Evolutionary conservation across 2,797 vertebrate species (phyloP).

Genomic region (Cuculus canorus): DNA sequence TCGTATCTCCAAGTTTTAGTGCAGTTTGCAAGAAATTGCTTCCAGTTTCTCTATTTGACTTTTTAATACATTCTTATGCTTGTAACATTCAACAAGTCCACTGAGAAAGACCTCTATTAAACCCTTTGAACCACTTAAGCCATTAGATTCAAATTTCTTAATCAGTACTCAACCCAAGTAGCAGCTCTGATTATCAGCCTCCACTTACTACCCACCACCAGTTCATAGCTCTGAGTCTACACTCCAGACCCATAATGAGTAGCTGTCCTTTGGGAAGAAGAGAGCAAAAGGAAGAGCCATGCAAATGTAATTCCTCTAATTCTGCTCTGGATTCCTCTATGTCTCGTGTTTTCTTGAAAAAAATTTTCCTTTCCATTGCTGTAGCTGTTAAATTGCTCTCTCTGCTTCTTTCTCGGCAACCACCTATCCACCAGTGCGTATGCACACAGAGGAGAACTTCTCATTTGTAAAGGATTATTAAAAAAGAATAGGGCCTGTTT

Average conservation of each 20-base stretch:
- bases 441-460: accelerated
- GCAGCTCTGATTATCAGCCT: background rate
- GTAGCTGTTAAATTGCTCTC: background rate
- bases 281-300: background rate
- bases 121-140: background rate
- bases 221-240: background rate
- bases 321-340: background rate
- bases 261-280: background rate
- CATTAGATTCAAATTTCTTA: background rate
- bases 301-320: background rate
- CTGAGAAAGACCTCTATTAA: background rate
- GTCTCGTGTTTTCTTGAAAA: background rate
- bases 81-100: background rate
- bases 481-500: background rate
- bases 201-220: background rate
- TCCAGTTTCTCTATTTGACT: background rate
- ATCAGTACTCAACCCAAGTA: background rate
- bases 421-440: accelerated
- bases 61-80: background rate
- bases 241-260: background rate
- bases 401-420: accelerated
- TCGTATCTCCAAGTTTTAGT: background rate
- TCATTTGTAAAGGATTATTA: background rate
- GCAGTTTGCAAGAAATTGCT: background rate
- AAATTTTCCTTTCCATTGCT: background rate